A percentile compares a stretch with the other conserved stretches of the same genome.
These are phyloP conservation scores for Nemurella pictetii DNA, from an alignment of 2,888 invertebrate species.

Conservation along the genomic window DNA sequence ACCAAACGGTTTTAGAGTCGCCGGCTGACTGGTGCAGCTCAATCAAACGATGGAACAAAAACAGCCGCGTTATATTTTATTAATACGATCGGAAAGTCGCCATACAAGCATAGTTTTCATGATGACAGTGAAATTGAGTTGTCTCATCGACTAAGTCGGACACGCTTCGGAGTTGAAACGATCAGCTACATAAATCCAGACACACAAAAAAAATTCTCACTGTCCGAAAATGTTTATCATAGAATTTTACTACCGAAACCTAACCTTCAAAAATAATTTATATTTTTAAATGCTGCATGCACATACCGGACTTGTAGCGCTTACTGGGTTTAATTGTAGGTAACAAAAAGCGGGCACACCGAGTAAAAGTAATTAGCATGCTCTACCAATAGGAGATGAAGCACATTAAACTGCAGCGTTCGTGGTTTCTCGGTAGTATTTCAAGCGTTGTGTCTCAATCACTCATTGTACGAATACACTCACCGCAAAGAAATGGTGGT, in stretches of 20 bases:
- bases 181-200: neutral
- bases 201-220: neutral
- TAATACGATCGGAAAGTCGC: neutral
- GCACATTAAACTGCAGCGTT: neutral
- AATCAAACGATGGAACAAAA: neutral
- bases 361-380: neutral
- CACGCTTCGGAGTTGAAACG: neutral
- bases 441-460: constrained; percentile 17
- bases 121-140: neutral
- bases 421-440: neutral
- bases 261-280: neutral
- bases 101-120: neutral
- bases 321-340: neutral
- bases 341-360: neutral
- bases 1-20: neutral
- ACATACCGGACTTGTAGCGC: neutral
- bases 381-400: neutral
- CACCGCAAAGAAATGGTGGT: no score
- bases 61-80: neutral
- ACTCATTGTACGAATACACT: neutral
- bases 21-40: neutral
- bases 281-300: neutral
- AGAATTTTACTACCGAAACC: neutral
- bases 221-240: neutral
- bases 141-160: neutral